Conservation (phyloP, 1,140 invertebrate species). For the Akabosia matsudoensis region DNA sequence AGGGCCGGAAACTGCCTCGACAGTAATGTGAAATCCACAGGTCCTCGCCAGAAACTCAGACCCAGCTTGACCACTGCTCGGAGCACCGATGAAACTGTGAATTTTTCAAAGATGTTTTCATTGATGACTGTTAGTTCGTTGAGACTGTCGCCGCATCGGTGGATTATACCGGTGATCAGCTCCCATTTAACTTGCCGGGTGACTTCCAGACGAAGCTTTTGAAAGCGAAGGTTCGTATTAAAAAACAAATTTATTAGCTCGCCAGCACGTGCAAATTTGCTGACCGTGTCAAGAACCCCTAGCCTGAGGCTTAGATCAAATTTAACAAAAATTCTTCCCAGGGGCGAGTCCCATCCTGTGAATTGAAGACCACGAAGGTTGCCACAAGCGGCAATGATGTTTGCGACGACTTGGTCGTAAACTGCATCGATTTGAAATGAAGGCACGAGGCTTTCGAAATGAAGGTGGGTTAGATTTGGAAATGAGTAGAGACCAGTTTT, state of each 20-base stretch:
- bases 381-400: not conserved
- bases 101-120: not conserved
- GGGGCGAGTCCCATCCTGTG: not conserved
- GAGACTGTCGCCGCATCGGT: not conserved
- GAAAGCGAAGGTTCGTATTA: not conserved
- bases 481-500: not conserved
- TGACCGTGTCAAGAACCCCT: not conserved
- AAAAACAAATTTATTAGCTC: not conserved
- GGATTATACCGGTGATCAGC: not conserved
- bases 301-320: not conserved
- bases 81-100: not conserved
- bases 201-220: not conserved
- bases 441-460: not conserved
- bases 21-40: not conserved
- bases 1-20: not conserved
- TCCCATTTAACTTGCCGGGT: not conserved
- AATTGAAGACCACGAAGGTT: not conserved
- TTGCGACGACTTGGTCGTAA: not conserved
- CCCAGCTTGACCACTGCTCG: not conserved
- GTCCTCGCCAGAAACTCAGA: not conserved
- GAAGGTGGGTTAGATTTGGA: not conserved
- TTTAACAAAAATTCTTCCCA: not conserved
- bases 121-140: not conserved
- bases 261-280: not conserved
- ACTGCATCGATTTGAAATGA: not conserved